Percentiles rank a stretch among this genome's conserved stretches.
These are phyloP conservation scores for Eupithecia abbreviata DNA, from an alignment of 2,888 invertebrate genomes.

Conservation along the genomic window DNA sequence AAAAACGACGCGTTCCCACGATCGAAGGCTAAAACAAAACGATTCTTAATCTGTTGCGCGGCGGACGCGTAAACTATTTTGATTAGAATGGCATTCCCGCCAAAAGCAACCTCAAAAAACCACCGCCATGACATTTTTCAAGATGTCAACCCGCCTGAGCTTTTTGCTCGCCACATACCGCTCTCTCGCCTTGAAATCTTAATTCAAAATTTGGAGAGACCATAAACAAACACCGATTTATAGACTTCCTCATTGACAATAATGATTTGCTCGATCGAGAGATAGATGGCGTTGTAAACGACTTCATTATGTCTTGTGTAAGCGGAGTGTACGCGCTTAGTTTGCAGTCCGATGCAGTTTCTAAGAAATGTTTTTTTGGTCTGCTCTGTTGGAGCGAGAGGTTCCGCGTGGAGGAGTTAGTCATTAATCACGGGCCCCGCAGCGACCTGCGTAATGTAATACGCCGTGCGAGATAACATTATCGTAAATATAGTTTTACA, in stretches of 20 bases:
- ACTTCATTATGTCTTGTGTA: slow-evolving; percentile 66
- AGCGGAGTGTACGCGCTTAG: slow-evolving; percentile 48
- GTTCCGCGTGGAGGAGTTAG: slow-evolving; percentile 61
- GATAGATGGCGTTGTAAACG: slow-evolving; percentile 62
- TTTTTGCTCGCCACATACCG: slow-evolving; percentile 74
- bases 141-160: slow-evolving; percentile 70
- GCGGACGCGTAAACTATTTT: slow-evolving; percentile 81
- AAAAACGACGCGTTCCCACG: slow-evolving; percentile 71
- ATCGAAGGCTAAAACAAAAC: slow-evolving; percentile 58
- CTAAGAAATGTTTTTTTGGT: slow-evolving; percentile 60
- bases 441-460: slow-evolving; percentile 71
- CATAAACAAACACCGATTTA: slow-evolving; percentile 68
- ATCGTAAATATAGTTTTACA: slow-evolving; percentile 81
- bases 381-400: slow-evolving; percentile 47
- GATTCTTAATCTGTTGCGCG: slow-evolving; percentile 54
- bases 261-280: slow-evolving; percentile 62
- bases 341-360: slow-evolving; percentile 48
- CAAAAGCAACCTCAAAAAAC: slow-evolving; percentile 70
- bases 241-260: slow-evolving; percentile 66
- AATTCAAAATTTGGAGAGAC: slow-evolving; percentile 63
- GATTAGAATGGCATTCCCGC: slow-evolving; percentile 81
- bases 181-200: slow-evolving; percentile 77
- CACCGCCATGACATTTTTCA: slow-evolving; percentile 75
- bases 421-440: slow-evolving; percentile 71
- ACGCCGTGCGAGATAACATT: slow-evolving; percentile 72